Evolutionary conservation across 1,140 invertebrate genomes (phyloP), one percentile per base, ranked within the genome.

Genomic region (Formica selysi): DNA sequence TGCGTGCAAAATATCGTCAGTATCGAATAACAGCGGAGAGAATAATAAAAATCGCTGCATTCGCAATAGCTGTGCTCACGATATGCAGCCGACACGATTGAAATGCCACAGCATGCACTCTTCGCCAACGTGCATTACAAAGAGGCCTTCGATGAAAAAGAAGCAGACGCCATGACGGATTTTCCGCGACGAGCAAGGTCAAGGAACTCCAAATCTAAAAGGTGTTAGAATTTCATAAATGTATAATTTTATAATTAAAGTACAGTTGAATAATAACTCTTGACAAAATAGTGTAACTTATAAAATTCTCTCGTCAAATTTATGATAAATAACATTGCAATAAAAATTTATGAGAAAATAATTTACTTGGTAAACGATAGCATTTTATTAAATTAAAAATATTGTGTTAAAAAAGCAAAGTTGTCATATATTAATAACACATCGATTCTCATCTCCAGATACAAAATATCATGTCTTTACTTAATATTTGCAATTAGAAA

Each of bases 71-170:
- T 36, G 36, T 57, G 48, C 38, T 85, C 65, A 78, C 62, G 67
- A 62, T 44, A 65, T 59, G 61, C 73, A 57, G 73, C 29, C 74
- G 57, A 86, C 68, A 61, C 87, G 78, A 80, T 76, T 90, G 84
- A 90, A 90, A 90, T 91, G 81, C 86, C 79, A 86, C 38, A 51
- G 79, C 79, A 85, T 91, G 71, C 86, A 26, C 73, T 85, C 86
- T 80, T 62, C 87, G 65, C 86, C 84, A 64, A 84, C 74, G 74
- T 67, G 87, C 65, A 88, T 88, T 70, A 90, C 76, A 90, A 90
- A 79, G 65, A 91, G 84, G 67, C 61, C 83, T 88, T 88, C 84
- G 62, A 62, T 87, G 87, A 65, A 90, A 90, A 88, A 90, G 78
- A 48, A 80, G 32, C 68, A 51, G 76, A 0, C 51, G 80, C 74